Evolutionary conservation across 37 sponge, comb jelly and placozoan species (phyloP).

Genomic region (Beroe forskalii): DNA sequence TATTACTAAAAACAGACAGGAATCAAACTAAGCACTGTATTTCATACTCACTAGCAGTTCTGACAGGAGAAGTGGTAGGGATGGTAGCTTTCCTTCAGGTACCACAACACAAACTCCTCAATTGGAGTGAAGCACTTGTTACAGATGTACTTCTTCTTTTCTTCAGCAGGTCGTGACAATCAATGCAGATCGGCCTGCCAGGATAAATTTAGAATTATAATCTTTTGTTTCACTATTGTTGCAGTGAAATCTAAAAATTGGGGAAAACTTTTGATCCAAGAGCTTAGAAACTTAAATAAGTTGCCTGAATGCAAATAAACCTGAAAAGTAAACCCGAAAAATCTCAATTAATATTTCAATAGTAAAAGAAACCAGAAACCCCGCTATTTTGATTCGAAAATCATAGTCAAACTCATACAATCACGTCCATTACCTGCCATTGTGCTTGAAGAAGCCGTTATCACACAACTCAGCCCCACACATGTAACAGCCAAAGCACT

Average conservation of each 20-base stretch:
- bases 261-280: no score
- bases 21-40: no score
- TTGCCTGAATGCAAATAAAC: no score
- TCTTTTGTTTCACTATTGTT: no score
- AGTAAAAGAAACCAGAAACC: no score
- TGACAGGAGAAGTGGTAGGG: slow-evolving; percentile 52
- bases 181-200: slow-evolving; percentile 44
- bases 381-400: no score
- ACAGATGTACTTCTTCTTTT: slow-evolving; percentile 39
- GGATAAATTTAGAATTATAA: neutral
- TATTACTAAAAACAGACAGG: no score
- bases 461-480: slow-evolving; percentile 52
- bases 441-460: slow-evolving; percentile 51
- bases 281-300: no score
- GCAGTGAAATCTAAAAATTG: no score
- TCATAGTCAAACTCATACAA: no score
- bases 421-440: slow-evolving; percentile 57
- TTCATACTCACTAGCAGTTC: slow-evolving; percentile 36
- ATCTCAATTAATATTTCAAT: no score
- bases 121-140: slow-evolving; percentile 46
- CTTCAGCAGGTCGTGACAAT: slow-evolving; percentile 54
- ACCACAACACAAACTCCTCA: slow-evolving; percentile 39
- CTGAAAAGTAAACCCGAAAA: no score
- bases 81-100: slow-evolving; percentile 28
- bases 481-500: slow-evolving; percentile 60